Conservation (phyloP, 2,113 vertebrate genomes). For the Lontra canadensis region DNA sequence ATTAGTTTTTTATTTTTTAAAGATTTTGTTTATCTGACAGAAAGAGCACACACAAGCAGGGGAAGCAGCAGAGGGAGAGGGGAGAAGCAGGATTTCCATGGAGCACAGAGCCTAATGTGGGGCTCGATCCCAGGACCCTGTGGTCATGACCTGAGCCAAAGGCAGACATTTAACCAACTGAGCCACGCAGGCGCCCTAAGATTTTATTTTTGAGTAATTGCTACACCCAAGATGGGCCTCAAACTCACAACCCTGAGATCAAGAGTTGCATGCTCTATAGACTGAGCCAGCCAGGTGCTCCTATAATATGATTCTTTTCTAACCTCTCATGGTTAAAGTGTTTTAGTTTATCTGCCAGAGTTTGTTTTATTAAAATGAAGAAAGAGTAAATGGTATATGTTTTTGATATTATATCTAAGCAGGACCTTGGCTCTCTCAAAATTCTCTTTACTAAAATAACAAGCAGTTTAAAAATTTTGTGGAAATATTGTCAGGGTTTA, state of each 20-base stretch:
- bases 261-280: not conserved
- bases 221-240: not conserved
- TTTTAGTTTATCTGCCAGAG: conserved; percentile 17
- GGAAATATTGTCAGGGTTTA: not conserved
- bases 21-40: too few relatives aligned
- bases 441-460: conserved; percentile 43
- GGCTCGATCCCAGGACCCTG: too few relatives aligned
- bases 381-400: conserved; percentile 17
- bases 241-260: not conserved
- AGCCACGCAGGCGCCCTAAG: too few relatives aligned
- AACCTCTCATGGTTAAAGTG: conserved; percentile 5
- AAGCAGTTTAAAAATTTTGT: conserved; percentile 29
- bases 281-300: not conserved
- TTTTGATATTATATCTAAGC: conserved; percentile 35
- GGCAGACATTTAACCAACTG: too few relatives aligned
- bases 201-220: not conserved
- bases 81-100: too few relatives aligned
- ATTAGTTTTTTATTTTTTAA: not conserved
- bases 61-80: too few relatives aligned
- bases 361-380: conserved; percentile 62
- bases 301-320: conserved; percentile 57
- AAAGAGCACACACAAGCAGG: too few relatives aligned
- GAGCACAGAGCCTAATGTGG: too few relatives aligned
- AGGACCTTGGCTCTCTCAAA: not conserved
- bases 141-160: too few relatives aligned